These are phyloP conservation scores for Syngnathus scovelli DNA, from an alignment of 2,113 vertebrate species.

Conservation along the genomic window DNA sequence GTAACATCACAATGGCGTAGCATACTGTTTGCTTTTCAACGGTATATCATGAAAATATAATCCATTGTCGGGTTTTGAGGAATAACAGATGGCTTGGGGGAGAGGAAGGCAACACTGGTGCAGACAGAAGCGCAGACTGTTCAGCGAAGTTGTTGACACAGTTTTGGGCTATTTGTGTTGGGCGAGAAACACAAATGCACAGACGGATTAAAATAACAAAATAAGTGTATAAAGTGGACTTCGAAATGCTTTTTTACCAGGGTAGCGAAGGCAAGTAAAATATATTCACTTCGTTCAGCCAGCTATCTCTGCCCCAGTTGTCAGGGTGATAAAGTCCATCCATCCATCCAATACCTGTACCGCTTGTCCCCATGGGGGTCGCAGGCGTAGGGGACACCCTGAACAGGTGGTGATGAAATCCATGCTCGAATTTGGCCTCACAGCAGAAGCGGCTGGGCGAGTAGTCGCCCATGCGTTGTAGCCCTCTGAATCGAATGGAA, in stretches of 20 bases:
- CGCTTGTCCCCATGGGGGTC: too few relatives aligned
- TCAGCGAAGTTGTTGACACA: background rate
- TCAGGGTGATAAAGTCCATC: background rate
- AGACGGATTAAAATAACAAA: too few relatives aligned
- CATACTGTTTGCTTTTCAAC: background rate
- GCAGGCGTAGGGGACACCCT: too few relatives aligned
- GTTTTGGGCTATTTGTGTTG: too few relatives aligned
- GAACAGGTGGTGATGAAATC: background rate
- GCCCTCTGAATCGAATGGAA: background rate
- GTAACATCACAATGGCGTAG: background rate
- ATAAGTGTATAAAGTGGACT: too few relatives aligned
- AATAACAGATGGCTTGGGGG: background rate
- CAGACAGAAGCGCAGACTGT: background rate
- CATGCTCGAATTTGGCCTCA: background rate
- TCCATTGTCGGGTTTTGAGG: background rate
- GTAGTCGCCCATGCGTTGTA: background rate
- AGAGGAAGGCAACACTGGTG: background rate
- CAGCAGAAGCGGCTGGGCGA: background rate
- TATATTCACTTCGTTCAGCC: too few relatives aligned
- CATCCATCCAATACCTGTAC: too few relatives aligned
- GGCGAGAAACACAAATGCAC: too few relatives aligned
- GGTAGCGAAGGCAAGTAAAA: too few relatives aligned
- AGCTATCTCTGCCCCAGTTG: background rate
- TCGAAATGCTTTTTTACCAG: too few relatives aligned
- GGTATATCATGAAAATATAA: background rate